Evolutionary conservation across 2,888 invertebrate species (phyloP).

Genomic region (Schizaphis graminum): DNA sequence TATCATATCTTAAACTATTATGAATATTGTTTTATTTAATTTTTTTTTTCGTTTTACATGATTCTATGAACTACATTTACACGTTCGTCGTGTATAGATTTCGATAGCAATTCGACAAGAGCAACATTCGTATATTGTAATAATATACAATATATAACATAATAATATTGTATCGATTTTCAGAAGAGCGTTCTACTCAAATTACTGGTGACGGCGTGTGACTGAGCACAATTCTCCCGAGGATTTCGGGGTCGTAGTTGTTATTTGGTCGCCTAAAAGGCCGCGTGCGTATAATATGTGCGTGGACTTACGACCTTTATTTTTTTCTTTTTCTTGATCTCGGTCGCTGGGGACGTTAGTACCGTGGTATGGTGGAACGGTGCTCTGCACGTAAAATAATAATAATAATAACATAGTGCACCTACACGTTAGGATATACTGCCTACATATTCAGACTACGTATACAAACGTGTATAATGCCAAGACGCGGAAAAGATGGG

Average conservation of each 20-base stretch:
- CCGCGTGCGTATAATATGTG: not conserved
- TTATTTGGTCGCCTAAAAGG: conserved; percentile 28
- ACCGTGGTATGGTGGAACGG: not conserved
- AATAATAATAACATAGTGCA: not conserved
- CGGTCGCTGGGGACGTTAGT: not conserved
- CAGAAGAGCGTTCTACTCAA: conserved; percentile 2
- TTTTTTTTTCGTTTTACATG: not conserved
- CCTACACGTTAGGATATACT: not conserved
- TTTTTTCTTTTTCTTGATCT: not conserved
- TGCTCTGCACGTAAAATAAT: not conserved
- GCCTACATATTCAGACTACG: not conserved
- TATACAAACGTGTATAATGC: not conserved
- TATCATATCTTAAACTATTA: not conserved
- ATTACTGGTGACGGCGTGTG: not conserved
- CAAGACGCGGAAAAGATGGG: not conserved
- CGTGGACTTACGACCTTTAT: conserved; percentile 16
- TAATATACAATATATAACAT: not conserved
- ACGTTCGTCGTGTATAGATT: not conserved
- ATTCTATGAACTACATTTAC: not conserved
- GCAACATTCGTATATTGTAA: not conserved
- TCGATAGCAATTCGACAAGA: not conserved
- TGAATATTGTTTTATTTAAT: not conserved
- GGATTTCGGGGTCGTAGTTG: not conserved
- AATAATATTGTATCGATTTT: conserved; percentile 38
- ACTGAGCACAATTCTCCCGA: not conserved